Percentiles rank a stretch among this genome's conserved stretches.
These are phyloP conservation scores for Drosophila nr. fundita DNA, from an alignment of 2,888 invertebrate species.

Conservation along the genomic window DNA sequence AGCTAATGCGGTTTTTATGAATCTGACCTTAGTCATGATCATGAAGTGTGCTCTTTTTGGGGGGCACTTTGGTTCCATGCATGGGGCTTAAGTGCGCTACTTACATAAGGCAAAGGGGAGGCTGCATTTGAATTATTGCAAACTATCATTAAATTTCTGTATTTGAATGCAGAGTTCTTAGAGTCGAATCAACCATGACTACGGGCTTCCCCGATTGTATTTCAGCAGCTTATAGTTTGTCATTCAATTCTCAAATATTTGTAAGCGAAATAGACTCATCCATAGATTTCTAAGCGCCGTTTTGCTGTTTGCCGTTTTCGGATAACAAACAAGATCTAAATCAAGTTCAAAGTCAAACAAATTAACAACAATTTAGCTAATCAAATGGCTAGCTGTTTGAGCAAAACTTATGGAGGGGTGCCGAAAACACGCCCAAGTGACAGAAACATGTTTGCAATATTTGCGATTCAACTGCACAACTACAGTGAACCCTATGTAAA, in stretches of 20 bases:
- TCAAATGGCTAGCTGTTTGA: constrained; percentile 56
- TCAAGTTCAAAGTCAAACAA: constrained; percentile 80
- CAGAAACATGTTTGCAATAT: constrained; percentile 68
- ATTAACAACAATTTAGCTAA: constrained; percentile 74
- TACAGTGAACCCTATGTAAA: constrained; percentile 44
- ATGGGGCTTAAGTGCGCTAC: constrained; percentile 48
- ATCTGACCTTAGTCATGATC: constrained; percentile 80
- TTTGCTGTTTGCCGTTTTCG: constrained; percentile 28
- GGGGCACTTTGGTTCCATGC: constrained; percentile 49
- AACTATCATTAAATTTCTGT: neutral
- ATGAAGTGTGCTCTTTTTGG: constrained; percentile 64
- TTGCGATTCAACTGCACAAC: constrained; percentile 11
- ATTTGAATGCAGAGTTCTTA: neutral
- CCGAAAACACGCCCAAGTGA: constrained; percentile 39
- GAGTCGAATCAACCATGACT: neutral
- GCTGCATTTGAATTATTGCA: neutral
- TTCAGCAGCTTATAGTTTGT: constrained; percentile 1
- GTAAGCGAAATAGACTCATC: constrained; percentile 9
- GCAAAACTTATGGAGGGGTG: constrained; percentile 29
- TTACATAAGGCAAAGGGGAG: constrained; percentile 7
- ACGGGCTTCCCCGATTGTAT: constrained; percentile 8
- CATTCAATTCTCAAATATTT: neutral
- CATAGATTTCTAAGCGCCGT: constrained; percentile 34
- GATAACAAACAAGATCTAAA: constrained; percentile 68
- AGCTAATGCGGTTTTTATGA: constrained; percentile 75